These are phyloP conservation scores for Sepioteuthis lessoniana DNA, from an alignment of 2,888 invertebrate species.

Conservation along the genomic window DNA sequence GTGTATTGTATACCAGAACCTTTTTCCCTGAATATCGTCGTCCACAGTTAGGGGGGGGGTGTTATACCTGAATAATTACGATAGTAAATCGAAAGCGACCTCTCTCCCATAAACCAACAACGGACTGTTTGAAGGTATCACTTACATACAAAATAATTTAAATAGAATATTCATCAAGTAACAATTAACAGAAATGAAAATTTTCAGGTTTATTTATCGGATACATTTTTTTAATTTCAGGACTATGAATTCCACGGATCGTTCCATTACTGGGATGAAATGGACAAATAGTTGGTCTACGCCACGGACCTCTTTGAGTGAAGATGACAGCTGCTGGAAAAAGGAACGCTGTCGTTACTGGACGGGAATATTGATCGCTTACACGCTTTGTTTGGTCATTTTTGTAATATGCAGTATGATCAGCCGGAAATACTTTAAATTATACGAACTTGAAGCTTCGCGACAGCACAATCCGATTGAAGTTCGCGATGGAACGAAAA, in stretches of 20 bases:
- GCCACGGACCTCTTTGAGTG: neutral
- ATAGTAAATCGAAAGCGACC: no score
- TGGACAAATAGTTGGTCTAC: neutral
- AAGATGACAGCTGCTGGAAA: neutral
- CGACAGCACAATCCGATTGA: neutral
- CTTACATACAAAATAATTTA: no score
- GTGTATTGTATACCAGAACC: no score
- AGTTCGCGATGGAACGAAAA: neutral
- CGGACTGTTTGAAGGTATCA: no score
- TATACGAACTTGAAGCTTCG: neutral
- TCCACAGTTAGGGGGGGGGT: no score
- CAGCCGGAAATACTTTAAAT: neutral
- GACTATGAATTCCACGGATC: neutral
- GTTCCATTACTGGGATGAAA: neutral
- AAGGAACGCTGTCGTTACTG: neutral
- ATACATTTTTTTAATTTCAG: neutral
- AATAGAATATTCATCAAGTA: no score
- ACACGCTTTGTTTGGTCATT: neutral
- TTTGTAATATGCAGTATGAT: neutral
- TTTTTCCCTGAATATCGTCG: no score
- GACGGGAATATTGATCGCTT: neutral
- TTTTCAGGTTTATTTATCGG: neutral
- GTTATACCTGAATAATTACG: no score
- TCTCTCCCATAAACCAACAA: no score
- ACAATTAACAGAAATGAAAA: neutral